Percentiles rank a stretch among this genome's conserved stretches.
Conservation (phyloP, 2,113 vertebrate genomes). For the Rhynchomys soricoides region DNA sequence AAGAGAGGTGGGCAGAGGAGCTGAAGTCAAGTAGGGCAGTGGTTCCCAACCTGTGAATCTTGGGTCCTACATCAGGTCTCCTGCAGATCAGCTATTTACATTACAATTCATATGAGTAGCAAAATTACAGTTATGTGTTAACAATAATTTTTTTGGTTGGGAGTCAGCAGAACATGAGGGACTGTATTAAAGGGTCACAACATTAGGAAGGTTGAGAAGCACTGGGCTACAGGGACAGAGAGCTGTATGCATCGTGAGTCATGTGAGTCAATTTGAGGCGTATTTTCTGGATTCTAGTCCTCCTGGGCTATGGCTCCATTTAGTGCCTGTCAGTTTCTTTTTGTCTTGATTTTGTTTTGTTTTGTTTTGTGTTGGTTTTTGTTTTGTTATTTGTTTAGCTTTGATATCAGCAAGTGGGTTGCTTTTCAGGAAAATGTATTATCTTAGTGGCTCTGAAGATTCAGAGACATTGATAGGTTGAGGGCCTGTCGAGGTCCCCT, state of each 20-base stretch:
- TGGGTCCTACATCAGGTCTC: neutral
- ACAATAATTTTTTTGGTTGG: neutral
- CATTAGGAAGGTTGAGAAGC: neutral
- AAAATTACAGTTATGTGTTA: too few species aligned
- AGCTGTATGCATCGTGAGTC: neutral
- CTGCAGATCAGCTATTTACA: neutral
- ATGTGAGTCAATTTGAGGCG: neutral
- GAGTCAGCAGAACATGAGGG: neutral
- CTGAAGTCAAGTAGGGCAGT: neutral
- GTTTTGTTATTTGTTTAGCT: neutral
- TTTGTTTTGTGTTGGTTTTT: too few species aligned
- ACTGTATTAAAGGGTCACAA: neutral
- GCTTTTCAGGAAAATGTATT: neutral
- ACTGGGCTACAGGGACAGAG: neutral
- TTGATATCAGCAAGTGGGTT: neutral
- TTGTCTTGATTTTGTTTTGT: neutral
- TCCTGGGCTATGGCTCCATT: neutral
- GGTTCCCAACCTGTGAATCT: neutral
- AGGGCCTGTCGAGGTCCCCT: neutral
- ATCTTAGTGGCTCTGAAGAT: neutral
- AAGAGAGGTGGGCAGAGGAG: neutral
- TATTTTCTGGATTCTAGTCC: neutral
- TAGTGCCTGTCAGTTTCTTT: too few species aligned
- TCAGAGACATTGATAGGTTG: too few species aligned
- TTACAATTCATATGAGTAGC: rapidly evolving